Percentiles rank a stretch among this genome's conserved stretches.
Evolutionary conservation across 2,888 invertebrate genomes (phyloP).

Genomic region (Corbicula japonica): DNA sequence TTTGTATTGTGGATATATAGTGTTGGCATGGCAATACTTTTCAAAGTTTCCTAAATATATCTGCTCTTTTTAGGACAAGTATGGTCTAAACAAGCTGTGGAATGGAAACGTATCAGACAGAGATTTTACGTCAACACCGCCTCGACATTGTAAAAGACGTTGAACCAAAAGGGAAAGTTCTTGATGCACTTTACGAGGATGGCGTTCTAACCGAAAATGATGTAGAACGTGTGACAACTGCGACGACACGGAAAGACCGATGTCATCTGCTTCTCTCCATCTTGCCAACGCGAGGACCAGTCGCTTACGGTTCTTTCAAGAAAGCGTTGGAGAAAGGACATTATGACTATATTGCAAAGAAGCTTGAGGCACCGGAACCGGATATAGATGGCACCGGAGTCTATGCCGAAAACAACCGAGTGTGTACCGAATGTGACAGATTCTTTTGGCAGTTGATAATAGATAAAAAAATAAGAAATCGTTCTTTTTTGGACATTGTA

Average conservation of each 20-base stretch:
- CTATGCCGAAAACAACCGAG: not conserved
- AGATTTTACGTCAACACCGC: constrained; percentile 40
- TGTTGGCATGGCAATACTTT: no score
- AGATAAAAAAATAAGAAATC: constrained; percentile 3
- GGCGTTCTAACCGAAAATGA: constrained; percentile 71
- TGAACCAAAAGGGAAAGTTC: constrained; percentile 57
- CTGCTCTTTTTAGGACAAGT: not conserved
- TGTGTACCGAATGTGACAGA: constrained; percentile 16
- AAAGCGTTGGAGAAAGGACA: constrained; percentile 43
- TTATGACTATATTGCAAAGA: constrained; percentile 40
- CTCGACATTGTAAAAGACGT: constrained; percentile 57
- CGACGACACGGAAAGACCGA: constrained; percentile 55
- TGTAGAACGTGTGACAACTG: constrained; percentile 52
- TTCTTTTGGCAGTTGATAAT: constrained; percentile 19
- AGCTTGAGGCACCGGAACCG: not conserved
- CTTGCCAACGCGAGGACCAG: constrained; percentile 63
- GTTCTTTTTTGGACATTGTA: constrained; percentile 13
- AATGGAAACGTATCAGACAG: constrained; percentile 54
- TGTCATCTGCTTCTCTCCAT: constrained; percentile 58
- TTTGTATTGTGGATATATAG: no score
- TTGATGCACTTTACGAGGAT: constrained; percentile 58
- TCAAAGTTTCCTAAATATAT: no score
- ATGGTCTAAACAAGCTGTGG: not conserved
- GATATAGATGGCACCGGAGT: not conserved
- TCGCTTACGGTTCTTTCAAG: constrained; percentile 64